A percentile compares a stretch with the other conserved stretches of the same genome.
These are phyloP conservation scores for Atherinosoma microstoma DNA, from an alignment of 2,797 vertebrate species.

Conservation along the genomic window DNA sequence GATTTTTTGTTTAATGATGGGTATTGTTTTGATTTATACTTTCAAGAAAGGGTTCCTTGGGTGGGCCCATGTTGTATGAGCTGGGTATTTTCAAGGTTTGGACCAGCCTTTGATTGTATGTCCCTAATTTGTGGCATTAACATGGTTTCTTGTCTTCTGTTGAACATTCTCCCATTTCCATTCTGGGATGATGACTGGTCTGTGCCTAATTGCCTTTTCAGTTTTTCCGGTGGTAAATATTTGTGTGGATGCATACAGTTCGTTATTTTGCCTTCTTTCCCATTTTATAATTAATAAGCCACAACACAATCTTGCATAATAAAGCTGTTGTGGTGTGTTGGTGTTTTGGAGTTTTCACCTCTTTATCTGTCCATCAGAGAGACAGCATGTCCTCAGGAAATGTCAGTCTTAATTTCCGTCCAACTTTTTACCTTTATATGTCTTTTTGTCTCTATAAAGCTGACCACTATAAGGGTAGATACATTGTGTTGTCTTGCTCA, in stretches of 20 bases:
- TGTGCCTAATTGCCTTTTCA: no score
- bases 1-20: no score
- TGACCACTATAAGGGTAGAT: conserved; percentile 15
- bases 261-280: neutral
- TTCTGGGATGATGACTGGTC: neutral
- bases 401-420: conserved; percentile 15
- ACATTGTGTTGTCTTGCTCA: conserved; percentile 16
- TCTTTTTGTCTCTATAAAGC: neutral
- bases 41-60: neutral
- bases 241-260: neutral
- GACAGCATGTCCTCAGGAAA: neutral
- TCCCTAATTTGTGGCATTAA: neutral
- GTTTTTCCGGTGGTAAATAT: neutral
- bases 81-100: no score
- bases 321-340: neutral
- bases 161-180: neutral
- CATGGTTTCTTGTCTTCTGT: neutral
- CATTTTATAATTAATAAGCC: neutral
- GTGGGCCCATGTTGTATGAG: neutral
- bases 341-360: neutral
- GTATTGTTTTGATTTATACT: neutral
- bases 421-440: neutral
- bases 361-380: neutral
- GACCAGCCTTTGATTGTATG: neutral
- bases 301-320: neutral